Evolutionary conservation across 2,888 invertebrate genomes (phyloP).

Genomic region (Hyppa rectilinea): DNA sequence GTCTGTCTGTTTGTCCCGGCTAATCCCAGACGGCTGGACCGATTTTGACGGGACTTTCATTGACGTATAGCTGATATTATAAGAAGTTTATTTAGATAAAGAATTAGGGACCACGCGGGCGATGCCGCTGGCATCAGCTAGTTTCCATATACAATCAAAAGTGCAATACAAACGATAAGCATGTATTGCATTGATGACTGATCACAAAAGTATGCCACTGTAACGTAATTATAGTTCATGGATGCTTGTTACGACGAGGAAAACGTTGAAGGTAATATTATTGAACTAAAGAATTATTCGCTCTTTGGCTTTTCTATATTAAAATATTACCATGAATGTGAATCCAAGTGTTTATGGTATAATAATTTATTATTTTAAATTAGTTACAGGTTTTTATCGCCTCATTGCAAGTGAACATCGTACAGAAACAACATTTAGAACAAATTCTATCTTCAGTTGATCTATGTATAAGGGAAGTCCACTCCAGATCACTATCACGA

Average conservation of each 20-base stretch:
- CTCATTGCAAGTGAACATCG: neutral
- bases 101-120: too few species aligned
- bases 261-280: constrained; percentile 19
- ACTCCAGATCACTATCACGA: neutral
- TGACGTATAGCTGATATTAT: too few species aligned
- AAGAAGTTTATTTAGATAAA: too few species aligned
- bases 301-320: neutral
- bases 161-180: neutral
- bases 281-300: constrained; percentile 15
- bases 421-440: neutral
- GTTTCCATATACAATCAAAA: too few species aligned
- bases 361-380: neutral
- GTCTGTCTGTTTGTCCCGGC: too few species aligned
- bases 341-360: neutral
- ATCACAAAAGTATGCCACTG: neutral
- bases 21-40: too few species aligned
- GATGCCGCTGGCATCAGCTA: too few species aligned
- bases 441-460: neutral
- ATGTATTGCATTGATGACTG: neutral
- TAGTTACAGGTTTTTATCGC: neutral
- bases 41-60: too few species aligned
- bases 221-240: constrained; percentile 5
- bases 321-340: neutral
- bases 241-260: constrained; percentile 4
- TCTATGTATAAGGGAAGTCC: neutral